These are phyloP conservation scores for Diadophis punctatus DNA, from an alignment of 2,113 vertebrate genomes.

Conservation along the genomic window DNA sequence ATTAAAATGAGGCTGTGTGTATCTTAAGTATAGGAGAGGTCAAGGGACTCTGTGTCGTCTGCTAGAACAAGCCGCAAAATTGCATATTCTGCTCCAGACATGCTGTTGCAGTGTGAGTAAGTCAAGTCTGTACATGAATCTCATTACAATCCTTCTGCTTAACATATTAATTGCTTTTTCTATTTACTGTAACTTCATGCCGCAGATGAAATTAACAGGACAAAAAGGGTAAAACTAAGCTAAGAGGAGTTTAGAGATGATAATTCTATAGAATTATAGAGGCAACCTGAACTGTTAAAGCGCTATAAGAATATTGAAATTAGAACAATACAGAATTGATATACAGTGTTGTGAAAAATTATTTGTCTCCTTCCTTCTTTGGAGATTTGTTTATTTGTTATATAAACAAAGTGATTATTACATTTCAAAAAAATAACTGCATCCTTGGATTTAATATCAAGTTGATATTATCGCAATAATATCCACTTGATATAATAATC, in stretches of 20 bases:
- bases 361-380: background rate
- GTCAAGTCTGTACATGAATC: slow-evolving; percentile 43
- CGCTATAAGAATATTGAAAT: background rate
- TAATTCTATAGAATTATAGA: slow-evolving; percentile 2
- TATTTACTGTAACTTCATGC: slow-evolving; percentile 52
- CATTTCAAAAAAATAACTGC: background rate
- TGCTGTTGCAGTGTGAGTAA: slow-evolving; percentile 30
- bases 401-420: background rate
- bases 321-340: background rate
- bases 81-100: slow-evolving; percentile 45
- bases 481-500: background rate
- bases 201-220: slow-evolving; percentile 64
- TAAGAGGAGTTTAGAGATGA: slow-evolving; percentile 21
- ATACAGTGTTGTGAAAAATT: background rate
- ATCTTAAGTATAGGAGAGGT: slow-evolving; percentile 61
- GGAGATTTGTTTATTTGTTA: background rate
- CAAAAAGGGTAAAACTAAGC: slow-evolving; percentile 9
- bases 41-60: slow-evolving; percentile 39
- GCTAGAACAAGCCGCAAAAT: slow-evolving; percentile 31
- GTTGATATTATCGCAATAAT: background rate
- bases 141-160: slow-evolving; percentile 51
- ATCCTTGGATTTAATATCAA: background rate
- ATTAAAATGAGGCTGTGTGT: slow-evolving; percentile 66
- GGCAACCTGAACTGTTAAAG: background rate
- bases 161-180: slow-evolving; percentile 52